Evolutionary conservation across 2,797 vertebrate species (phyloP), one percentile per base, ranked within the genome.

Genomic region (Phataginus tetradactyla): DNA sequence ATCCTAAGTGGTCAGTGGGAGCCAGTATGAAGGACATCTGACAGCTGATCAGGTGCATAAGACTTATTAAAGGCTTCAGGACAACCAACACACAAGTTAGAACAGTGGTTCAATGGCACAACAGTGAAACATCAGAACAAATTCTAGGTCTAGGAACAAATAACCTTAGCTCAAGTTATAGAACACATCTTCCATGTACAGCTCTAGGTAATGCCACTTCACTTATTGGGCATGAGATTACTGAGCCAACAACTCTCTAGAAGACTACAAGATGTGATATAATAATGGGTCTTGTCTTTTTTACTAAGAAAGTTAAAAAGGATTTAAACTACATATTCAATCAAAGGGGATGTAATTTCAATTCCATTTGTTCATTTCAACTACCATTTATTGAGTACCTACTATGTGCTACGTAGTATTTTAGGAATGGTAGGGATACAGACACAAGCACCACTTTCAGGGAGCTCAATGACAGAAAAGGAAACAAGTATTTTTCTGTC

Each of bases 261-360:
- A 66, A 72, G 55, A 93, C 51, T 45, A 78, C 78, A 81, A 8
- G n/a, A 85, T 69, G 42, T 71, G 55, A 77, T 69, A 90, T 14
- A 49, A 88, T 53, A 53, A 63, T 37, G 11, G 5, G 9, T 61
- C 11, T 74, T 86, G 91, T 87, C 3, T 69, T 63, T 90, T 90
- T 92, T 86, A 81, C 53, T 57, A 69, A 81, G 59, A 94, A 94
- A 37, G 69, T 20, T 45, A 91, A 86, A 88, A 55, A 88, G 29
- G 72, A 92, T 39, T 39, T 84, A 63, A 34, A 86, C 27, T 77
- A 34, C 64, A 85, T 59, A 74, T 4, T 20, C 66, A 39, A 83
- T 83, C 37, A 77, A 0, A 63, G 23, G 29, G 23, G 29, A 91
- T 81, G 0, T 21, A 90, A 96, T 87, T 77, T 86, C 57, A 81